Conservation (phyloP, 2,888 invertebrate species). For the Drosophila melanosoma region DNA sequence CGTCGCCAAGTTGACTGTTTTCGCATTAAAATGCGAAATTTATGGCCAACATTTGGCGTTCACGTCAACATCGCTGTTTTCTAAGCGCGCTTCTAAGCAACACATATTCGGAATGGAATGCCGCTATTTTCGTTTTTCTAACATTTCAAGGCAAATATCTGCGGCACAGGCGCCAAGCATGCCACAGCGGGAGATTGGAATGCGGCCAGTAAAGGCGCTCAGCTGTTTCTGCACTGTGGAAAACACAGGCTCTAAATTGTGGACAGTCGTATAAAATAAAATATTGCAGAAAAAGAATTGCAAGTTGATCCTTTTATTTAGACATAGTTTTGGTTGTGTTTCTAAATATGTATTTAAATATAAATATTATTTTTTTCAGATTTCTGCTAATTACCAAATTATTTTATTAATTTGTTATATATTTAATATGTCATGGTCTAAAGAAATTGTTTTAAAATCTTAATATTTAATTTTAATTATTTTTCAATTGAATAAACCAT, state of each 20-base stretch:
- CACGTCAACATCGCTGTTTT: slow-evolving; percentile 20
- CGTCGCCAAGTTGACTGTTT: slow-evolving; percentile 85
- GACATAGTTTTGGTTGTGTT: background rate
- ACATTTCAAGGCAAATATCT: slow-evolving; percentile 84
- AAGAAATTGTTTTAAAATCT: too few relatives aligned
- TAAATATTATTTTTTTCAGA: too few relatives aligned
- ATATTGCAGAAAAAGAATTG: too few relatives aligned
- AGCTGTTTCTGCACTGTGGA: background rate
- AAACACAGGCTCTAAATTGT: background rate
- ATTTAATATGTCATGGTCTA: too few relatives aligned
- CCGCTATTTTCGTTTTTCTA: slow-evolving; percentile 73
- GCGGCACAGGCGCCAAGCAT: slow-evolving; percentile 79
- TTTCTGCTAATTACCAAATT: too few relatives aligned
- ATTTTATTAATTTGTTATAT: too few relatives aligned
- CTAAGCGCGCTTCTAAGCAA: slow-evolving; percentile 62
- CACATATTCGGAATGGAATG: slow-evolving; percentile 12
- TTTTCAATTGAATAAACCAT: too few relatives aligned
- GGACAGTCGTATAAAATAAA: background rate
- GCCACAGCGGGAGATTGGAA: slow-evolving; percentile 66
- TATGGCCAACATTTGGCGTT: slow-evolving; percentile 57
- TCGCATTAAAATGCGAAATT: slow-evolving; percentile 84
- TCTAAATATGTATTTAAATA: too few relatives aligned
- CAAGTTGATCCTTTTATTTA: background rate
- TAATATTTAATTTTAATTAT: too few relatives aligned
- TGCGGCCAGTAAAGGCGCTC: slow-evolving; percentile 36